Evolutionary conservation across 1,140 invertebrate species (phyloP), one percentile per base, ranked within the genome.

Genomic region (Vanessa tameamea): DNA sequence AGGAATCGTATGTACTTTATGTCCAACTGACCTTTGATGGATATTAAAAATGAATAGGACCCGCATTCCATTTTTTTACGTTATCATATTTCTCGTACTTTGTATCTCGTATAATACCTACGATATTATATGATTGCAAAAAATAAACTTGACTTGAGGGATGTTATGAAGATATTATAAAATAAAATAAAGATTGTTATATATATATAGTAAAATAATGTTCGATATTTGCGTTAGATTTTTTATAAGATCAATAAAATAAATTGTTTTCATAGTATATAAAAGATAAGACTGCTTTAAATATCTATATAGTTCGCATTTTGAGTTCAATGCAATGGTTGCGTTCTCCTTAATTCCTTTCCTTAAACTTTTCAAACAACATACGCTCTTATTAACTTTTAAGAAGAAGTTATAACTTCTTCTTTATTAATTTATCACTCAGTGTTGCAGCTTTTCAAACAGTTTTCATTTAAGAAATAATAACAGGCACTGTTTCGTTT

Each of bases 21-120:
- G 69, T n/a, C 51, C 43, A 20, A 26, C 63, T 66, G 64, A 48
- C 64, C 70, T 71, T 37, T 55, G 37, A 47, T 12, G 70, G 43
- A 65, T 65, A 72, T 72, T 66, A 72, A 37, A 66, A 37, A 72
- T 48, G 16, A 6, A 72, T 64, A 55, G 23, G 47, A 31, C 57
- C 26, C 13, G 57, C 14, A 61, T 61, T 61, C 1, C 11, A 43
- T 61, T 43, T 37, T 37, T 5, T 61, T 61, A 14, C 23, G 8
- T n/a, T 37, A 14, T 59, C 8, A 37, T 37, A 37, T 61, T n/a
- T 61, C 14, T 23, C 23, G 11, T 61, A 37, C 31, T 61, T 37
- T 31, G 15, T 20, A 59, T 26, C 2, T 11, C 9, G 23, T 12
- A 59, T 13, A 51, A 55, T 55, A 50, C 6, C 7, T 43, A 50